Evolutionary conservation across 2,113 vertebrate species (phyloP).

Genomic region (Dasyprocta punctata): DNA sequence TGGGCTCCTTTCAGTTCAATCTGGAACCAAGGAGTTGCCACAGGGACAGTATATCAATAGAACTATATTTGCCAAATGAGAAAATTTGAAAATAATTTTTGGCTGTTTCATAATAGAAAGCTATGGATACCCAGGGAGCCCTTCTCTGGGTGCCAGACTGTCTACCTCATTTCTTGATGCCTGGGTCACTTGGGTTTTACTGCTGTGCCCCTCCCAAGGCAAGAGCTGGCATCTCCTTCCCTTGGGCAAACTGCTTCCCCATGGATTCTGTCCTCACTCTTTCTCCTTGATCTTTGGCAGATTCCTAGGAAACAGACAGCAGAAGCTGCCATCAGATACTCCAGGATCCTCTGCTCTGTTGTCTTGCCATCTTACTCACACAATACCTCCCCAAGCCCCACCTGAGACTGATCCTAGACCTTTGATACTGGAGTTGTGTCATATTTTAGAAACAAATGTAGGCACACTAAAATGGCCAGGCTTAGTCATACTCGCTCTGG

Average conservation of each 20-base stretch:
- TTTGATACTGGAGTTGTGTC: background rate
- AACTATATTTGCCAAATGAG: slow-evolving; percentile 13
- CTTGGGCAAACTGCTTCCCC: background rate
- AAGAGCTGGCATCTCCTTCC: background rate
- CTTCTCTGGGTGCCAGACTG: background rate
- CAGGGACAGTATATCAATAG: background rate
- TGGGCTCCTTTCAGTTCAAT: background rate
- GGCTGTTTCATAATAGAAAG: background rate
- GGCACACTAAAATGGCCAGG: too few relatives aligned
- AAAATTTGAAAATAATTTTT: background rate
- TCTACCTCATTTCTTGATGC: background rate
- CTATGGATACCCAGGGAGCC: background rate
- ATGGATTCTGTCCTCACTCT: too few relatives aligned
- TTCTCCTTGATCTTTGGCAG: background rate
- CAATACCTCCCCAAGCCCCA: accelerated
- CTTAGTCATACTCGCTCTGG: background rate
- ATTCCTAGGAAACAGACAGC: background rate
- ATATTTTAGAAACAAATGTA: too few relatives aligned
- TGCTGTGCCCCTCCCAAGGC: background rate
- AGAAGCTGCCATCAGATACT: background rate
- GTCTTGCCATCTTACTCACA: background rate
- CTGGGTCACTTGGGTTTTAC: background rate
- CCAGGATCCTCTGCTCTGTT: background rate
- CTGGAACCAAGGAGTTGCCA: background rate
- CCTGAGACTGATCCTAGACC: background rate